Conservation (phyloP, 2,888 invertebrate genomes). For the Dasysyrphus albostriatus region DNA sequence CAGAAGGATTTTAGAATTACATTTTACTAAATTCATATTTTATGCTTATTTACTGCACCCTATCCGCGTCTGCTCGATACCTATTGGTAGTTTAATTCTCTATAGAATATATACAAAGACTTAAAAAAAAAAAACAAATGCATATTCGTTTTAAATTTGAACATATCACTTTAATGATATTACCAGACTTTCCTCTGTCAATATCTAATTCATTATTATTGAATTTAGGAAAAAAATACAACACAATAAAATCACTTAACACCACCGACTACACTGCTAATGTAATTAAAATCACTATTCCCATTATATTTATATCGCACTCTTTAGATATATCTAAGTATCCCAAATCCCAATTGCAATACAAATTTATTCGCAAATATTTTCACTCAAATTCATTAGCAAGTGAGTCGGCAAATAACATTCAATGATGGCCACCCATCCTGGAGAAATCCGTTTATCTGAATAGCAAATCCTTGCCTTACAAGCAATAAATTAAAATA, state of each 20-base stretch:
- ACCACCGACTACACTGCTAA: slow-evolving; percentile 21
- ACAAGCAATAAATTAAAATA: slow-evolving; percentile 68
- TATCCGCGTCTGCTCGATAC: too few relatives aligned
- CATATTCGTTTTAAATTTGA: background rate
- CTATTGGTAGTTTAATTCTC: too few relatives aligned
- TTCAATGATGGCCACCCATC: slow-evolving; percentile 27
- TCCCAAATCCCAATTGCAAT: slow-evolving; percentile 17
- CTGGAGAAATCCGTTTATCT: slow-evolving; percentile 12
- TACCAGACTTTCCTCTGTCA: background rate
- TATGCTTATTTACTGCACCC: too few relatives aligned
- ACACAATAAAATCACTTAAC: slow-evolving; percentile 24
- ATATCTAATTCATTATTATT: slow-evolving; percentile 4
- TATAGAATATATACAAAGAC: background rate
- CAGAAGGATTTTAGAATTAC: too few relatives aligned
- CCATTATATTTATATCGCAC: background rate
- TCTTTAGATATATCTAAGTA: slow-evolving; percentile 38
- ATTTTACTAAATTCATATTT: too few relatives aligned
- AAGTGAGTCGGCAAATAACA: slow-evolving; percentile 59
- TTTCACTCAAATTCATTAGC: slow-evolving; percentile 48
- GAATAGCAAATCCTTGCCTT: slow-evolving; percentile 27
- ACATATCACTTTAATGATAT: slow-evolving; percentile 8
- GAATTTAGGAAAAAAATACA: slow-evolving; percentile 10
- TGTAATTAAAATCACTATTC: slow-evolving; percentile 62
- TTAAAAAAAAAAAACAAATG: background rate
- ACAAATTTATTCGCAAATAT: slow-evolving; percentile 43